Evolutionary conservation across 2,888 invertebrate genomes (phyloP).

Genomic region (Thymelicus lineola): DNA sequence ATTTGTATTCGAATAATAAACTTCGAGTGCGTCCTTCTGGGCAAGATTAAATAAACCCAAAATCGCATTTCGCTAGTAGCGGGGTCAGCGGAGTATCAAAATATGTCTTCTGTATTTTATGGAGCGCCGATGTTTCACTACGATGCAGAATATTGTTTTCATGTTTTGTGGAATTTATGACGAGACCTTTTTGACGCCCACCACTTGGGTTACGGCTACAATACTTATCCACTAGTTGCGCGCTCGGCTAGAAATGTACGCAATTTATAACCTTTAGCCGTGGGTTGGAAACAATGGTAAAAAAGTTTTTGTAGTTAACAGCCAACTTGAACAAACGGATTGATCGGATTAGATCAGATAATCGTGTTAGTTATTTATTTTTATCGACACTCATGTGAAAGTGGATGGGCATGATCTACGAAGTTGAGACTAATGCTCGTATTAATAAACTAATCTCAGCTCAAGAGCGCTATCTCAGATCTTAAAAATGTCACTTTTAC

Average conservation of each 20-base stretch:
- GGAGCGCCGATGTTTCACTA: constrained; percentile 18
- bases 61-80: not conserved
- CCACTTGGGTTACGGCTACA: constrained; percentile 19
- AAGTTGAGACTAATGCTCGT: too few species aligned
- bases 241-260: constrained; percentile 9
- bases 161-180: constrained; percentile 36
- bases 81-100: constrained; percentile 25
- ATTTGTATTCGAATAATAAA: too few species aligned
- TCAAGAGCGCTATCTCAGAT: too few species aligned
- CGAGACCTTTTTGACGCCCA: constrained; percentile 30
- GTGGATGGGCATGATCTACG: too few species aligned
- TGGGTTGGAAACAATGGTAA: not conserved
- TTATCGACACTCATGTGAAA: too few species aligned
- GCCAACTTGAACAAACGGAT: too few species aligned
- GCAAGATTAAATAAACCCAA: not conserved
- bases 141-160: constrained; percentile 34
- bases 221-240: constrained; percentile 10
- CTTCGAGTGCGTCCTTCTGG: not conserved
- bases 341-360: too few species aligned
- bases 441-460: too few species aligned
- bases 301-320: not conserved
- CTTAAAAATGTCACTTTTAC: too few species aligned
- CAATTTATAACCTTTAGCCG: not conserved
- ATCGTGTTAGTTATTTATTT: too few species aligned
- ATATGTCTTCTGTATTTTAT: constrained; percentile 33